Evolutionary conservation across 2,797 vertebrate genomes (phyloP).

Genomic region (Amblyraja radiata): DNA sequence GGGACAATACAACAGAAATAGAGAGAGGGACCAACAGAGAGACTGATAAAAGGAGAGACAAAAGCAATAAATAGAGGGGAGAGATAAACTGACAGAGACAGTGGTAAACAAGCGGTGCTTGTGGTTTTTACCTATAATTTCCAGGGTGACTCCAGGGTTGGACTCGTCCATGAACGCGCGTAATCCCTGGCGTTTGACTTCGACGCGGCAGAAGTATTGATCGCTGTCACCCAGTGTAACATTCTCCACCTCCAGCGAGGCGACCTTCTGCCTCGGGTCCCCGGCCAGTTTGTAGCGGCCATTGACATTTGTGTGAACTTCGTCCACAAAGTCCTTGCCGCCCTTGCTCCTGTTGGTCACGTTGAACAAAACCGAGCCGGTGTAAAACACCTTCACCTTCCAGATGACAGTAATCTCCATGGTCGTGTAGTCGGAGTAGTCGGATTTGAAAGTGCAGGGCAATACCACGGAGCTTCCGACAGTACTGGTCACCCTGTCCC

Average conservation of each 20-base stretch:
- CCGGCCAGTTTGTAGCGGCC: neutral
- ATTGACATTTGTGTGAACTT: neutral
- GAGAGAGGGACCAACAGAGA: too few species aligned
- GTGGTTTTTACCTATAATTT: neutral
- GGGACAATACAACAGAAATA: too few species aligned
- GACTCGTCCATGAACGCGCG: neutral
- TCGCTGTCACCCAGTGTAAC: neutral
- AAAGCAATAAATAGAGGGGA: too few species aligned
- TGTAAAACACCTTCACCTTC: neutral
- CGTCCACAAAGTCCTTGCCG: neutral
- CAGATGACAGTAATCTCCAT: neutral
- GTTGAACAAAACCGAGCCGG: neutral
- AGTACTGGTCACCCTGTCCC: neutral
- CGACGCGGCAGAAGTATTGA: conserved; percentile 27
- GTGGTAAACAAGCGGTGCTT: too few species aligned
- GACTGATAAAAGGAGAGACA: too few species aligned
- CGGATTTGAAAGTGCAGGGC: neutral
- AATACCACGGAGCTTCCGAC: neutral
- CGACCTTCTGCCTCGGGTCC: neutral
- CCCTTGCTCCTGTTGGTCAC: neutral
- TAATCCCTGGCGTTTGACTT: neutral
- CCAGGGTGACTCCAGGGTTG: neutral
- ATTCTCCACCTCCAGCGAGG: neutral
- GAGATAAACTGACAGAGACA: too few species aligned
- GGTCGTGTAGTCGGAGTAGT: neutral